phyloP scores from a whole-genome alignment of 2,888 invertebrate genomes.

The Drosophila formosana region DNA sequence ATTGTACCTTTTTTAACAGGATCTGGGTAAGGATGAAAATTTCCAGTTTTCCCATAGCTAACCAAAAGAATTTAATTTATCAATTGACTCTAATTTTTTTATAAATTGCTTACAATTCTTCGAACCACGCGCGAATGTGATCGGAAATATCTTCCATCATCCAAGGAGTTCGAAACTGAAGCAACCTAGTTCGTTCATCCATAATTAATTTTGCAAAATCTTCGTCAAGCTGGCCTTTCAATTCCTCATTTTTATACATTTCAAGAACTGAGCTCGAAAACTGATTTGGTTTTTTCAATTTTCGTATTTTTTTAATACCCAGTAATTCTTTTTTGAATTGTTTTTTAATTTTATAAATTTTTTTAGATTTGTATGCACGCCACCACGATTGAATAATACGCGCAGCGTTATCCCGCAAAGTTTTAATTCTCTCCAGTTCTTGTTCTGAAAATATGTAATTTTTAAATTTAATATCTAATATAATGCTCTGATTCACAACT shows the following conservation, averaged over 20 bases:
- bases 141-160: slow-evolving; percentile 91
- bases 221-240: slow-evolving; percentile 65
- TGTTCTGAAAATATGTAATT: slow-evolving; percentile 35
- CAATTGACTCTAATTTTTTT: background rate
- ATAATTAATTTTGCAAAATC: slow-evolving; percentile 83
- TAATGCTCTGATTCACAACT: too few relatives aligned
- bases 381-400: slow-evolving; percentile 73
- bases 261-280: slow-evolving; percentile 60
- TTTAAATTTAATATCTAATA: too few relatives aligned
- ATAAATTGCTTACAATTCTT: slow-evolving; percentile 86
- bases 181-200: slow-evolving; percentile 85
- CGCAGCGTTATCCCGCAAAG: slow-evolving; percentile 62
- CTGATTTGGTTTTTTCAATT: slow-evolving; percentile 40
- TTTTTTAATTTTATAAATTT: slow-evolving; percentile 54
- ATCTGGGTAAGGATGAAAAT: slow-evolving; percentile 86
- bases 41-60: slow-evolving; percentile 76
- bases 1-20: slow-evolving; percentile 86
- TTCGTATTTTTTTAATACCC: slow-evolving; percentile 67
- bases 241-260: slow-evolving; percentile 69
- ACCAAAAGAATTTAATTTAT: background rate
- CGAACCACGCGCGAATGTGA: slow-evolving; percentile 91
- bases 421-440: slow-evolving; percentile 16
- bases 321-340: slow-evolving; percentile 65
- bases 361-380: slow-evolving; percentile 69
- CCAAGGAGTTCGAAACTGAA: slow-evolving; percentile 86